Percentiles rank a stretch among this genome's conserved stretches.
These are phyloP conservation scores for Romanogobio albipinnatus DNA, from an alignment of 2,113 vertebrate species.

Conservation along the genomic window DNA sequence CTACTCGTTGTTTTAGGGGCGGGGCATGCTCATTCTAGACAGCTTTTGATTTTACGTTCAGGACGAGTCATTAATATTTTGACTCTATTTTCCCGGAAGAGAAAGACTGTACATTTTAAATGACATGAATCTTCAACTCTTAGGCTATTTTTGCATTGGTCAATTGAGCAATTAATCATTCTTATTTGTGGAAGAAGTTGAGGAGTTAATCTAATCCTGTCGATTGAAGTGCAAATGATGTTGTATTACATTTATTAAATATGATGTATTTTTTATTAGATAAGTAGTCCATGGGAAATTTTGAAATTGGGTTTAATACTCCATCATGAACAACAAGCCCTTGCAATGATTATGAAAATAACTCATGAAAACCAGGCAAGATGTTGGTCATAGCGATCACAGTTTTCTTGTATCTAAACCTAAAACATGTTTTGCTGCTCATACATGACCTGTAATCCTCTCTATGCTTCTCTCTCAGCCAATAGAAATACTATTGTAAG, in stretches of 20 bases:
- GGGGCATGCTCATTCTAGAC: neutral
- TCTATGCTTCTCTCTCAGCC: neutral
- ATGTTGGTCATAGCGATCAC: neutral
- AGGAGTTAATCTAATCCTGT: neutral
- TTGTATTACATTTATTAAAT: neutral
- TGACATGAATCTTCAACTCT: neutral
- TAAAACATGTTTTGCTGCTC: conserved; percentile 1
- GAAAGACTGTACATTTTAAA: neutral
- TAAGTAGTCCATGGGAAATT: neutral
- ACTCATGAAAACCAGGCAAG: neutral
- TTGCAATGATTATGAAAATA: neutral
- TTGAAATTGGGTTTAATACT: neutral
- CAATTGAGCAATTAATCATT: neutral
- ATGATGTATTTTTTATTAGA: neutral
- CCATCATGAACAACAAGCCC: neutral
- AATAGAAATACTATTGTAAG: neutral
- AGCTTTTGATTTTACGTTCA: neutral
- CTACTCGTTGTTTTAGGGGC: neutral
- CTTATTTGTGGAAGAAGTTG: neutral
- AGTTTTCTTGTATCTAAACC: conserved; percentile 4
- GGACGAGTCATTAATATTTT: neutral
- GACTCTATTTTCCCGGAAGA: neutral
- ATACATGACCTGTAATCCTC: neutral
- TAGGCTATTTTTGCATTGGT: neutral
- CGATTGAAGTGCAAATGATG: neutral